Evolutionary conservation across 2,888 invertebrate species (phyloP), one percentile per base, ranked within the genome.

Genomic region (Apodemia mormo): DNA sequence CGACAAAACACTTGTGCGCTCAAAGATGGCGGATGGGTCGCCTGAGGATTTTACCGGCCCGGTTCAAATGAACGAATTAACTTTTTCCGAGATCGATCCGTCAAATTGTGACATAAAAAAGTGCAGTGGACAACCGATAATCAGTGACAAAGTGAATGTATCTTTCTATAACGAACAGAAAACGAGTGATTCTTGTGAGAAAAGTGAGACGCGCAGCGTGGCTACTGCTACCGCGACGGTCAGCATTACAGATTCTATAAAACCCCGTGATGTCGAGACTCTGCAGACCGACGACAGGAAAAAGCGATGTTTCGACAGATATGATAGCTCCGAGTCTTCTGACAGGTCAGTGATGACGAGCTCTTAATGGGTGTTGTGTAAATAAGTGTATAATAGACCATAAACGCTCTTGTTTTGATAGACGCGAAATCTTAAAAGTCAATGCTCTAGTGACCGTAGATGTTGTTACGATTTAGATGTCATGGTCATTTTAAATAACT

Each of bases 251-350:
- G 85, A 86, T 85, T 87, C 88, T 85, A 90, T 79, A 88, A 89
- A 86, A 82, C 84, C 88, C 79, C 81, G 84, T 79, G 85, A 83
- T 78, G 80, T 80, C 83, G 89, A 79, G 79, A 76, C 77, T 74
- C 84, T 80, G 78, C 84, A 86, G 73, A 90, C 92, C 72, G 95
- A 95, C 80, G 96, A 95, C 85, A 95, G 96, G 89, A 96, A 96
- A 93, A 97, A 97, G 94, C 95, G 97, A 93, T 97, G 97, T 93
- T 95, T 96, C 89, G 97, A 97, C 95, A 95, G 97, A 94, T 97
- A 97, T 94, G 97, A 98, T 95, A 97, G 97, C 91, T 97, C 97
- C 83, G 97, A 97, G 94, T 97, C 97, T 84, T 97, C 97, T 93
- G 97, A 97, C 96, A 97, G 97, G 97, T 97, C 90, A 94, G 94